Percentiles rank a stretch among this genome's conserved stretches.
Evolutionary conservation across 2,888 invertebrate genomes (phyloP).

Genomic region (Heliconius erato): DNA sequence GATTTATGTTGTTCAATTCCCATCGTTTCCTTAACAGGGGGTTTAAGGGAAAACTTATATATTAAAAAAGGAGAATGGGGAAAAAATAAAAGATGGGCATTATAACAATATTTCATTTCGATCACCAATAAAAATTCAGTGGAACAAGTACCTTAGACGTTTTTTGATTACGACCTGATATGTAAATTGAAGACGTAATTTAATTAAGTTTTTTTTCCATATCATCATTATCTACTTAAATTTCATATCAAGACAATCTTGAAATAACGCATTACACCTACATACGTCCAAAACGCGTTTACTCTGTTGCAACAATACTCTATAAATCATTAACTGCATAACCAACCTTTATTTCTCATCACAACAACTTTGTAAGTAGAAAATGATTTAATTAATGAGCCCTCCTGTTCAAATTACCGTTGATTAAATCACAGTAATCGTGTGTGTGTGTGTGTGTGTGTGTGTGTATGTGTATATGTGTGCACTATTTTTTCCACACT

Average conservation of each 20-base stretch:
- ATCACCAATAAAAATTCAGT: background rate
- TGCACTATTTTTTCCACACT: background rate
- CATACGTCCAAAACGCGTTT: background rate
- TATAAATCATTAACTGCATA: conserved; percentile 5
- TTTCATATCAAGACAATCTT: conserved; percentile 1
- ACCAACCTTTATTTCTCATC: conserved; percentile 7
- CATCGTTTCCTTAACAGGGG: too few relatives aligned
- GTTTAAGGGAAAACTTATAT: too few relatives aligned
- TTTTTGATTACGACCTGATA: background rate
- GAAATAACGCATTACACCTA: background rate
- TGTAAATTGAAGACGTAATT: conserved; percentile 1
- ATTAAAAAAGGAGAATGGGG: too few relatives aligned
- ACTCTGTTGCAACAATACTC: conserved; percentile 1
- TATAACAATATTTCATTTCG: background rate
- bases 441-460: background rate
- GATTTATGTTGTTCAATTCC: too few relatives aligned
- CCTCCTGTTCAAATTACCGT: background rate
- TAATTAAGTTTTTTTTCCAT: conserved; percentile 1
- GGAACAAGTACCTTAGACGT: background rate
- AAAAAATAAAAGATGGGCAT: too few relatives aligned
- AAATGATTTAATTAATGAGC: conserved; percentile 12
- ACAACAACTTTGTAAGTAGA: conserved; percentile 12
- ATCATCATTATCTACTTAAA: background rate
- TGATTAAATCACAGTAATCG: background rate
- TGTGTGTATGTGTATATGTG: background rate